Evolutionary conservation across 1,140 invertebrate genomes (phyloP).

Genomic region (Leptestheria dahalacensis): DNA sequence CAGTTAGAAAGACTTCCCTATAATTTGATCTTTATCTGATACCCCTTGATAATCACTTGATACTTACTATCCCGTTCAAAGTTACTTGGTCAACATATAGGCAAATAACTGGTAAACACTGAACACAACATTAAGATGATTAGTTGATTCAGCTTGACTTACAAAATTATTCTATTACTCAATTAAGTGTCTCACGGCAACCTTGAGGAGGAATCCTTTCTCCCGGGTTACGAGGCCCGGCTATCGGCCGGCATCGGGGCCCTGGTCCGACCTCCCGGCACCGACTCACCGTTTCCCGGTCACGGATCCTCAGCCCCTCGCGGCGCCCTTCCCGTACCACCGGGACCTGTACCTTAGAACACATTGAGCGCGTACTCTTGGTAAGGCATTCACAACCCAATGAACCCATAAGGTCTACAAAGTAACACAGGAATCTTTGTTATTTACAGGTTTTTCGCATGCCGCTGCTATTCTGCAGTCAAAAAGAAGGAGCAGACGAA

Average conservation of each 20-base stretch:
- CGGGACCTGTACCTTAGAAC: conserved; percentile 7
- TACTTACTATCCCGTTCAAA: too few species aligned
- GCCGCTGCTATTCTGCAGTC: too few species aligned
- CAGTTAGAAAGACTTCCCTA: too few species aligned
- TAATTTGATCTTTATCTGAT: too few species aligned
- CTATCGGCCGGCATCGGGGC: neutral
- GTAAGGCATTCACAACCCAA: neutral
- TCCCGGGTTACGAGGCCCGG: neutral
- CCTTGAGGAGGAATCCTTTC: neutral
- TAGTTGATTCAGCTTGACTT: neutral
- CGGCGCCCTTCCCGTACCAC: conserved; percentile 9
- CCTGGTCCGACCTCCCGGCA: neutral
- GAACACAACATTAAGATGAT: too few species aligned
- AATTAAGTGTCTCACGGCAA: neutral
- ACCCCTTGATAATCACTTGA: too few species aligned
- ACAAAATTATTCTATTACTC: neutral
- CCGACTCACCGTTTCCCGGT: conserved; percentile 5
- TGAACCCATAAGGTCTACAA: neutral
- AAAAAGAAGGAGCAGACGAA: too few species aligned
- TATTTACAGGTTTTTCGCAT: too few species aligned
- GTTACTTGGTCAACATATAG: too few species aligned
- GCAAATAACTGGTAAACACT: too few species aligned
- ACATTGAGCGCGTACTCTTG: neutral
- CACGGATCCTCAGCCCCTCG: conserved; percentile 7
- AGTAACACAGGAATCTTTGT: too few species aligned